Evolutionary conservation across 2,888 invertebrate species (phyloP), one percentile per base, ranked within the genome.

Genomic region (Colletes collaris): DNA sequence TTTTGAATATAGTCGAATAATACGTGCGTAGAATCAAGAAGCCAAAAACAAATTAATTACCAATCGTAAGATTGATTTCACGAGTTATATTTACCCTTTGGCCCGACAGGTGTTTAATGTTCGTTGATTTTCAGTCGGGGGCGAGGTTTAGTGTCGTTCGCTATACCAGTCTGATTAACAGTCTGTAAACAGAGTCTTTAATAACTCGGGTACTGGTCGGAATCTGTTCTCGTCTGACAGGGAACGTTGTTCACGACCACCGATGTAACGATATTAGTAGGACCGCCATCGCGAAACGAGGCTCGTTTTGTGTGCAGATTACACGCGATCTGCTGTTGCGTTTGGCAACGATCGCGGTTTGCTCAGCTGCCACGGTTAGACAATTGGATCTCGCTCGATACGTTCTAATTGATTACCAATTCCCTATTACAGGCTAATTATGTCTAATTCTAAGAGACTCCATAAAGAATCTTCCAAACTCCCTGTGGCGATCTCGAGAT

Each of bases 341-440:
- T 60, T 81, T 82, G 81, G 77, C 73, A 81, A 16, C 35, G 67
- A 73, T 52, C 19, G 11, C 19, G 6, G 67, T 82, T 82, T 77
- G 49, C 70, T 64, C 81, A 77, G 70, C 77, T 70, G 77, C 35
- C 60, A 2, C 4, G 37, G 3, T 27, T 13, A 73, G 59, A 13
- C 53, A 35, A 67, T 81, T 35, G 60, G 49, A 65, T 11, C n/a
- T 16, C 10, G 58, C n/a, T 65, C n/a, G 59, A 73, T 65, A 50
- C 35, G 11, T 11, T 1, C 4, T 1, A 46, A 75, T 75, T 64
- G 56, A 78, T 64, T 62, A 5, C 7, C 7, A 16, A 13, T 55
- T n/a, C 10, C 37, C 52, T 62, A 62, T 68, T 78, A 37, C 53
- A 11, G 66, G 27, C 27, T 0, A 8, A 53, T 73, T 62, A 62